Evolutionary conservation across 1,140 invertebrate genomes (phyloP), one percentile per base, ranked within the genome.

Genomic region (Orchesella cincta): DNA sequence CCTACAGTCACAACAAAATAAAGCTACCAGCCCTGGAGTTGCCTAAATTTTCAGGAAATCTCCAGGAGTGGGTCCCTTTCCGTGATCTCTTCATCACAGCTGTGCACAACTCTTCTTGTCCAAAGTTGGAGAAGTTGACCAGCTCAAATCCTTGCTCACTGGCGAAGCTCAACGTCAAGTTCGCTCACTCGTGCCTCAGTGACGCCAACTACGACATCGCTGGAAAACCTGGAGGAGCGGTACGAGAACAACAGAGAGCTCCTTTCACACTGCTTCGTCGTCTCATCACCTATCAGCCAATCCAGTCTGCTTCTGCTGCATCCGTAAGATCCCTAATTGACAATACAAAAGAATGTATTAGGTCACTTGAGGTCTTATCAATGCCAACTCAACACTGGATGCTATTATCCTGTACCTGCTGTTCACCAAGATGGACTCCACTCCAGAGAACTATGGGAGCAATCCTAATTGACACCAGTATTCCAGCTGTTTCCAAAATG

Each of bases 181-280:
- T 18, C 39, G 39, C 5, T 46, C 39, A 46, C 39, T 46, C 5
- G 73, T 46, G 39, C 39, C 76, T 46, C 39, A 46, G 39, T 18
- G 39, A 46, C 39, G 39, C 39, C 39, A 46, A 46, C 39, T 46
- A 46, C 39, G 39, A 46, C 39, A 46, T 46, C 18, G 39, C 39
- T 16, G 84, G 39, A 5, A 46, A 18, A 18, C 39, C 39, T 46
- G 5, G 18, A 46, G 39, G 39, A 46, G 5, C 39, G 39, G 5
- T 46, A 46, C 18, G 39, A 46, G 18, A 46, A 46, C 18, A 46
- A 83, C 46, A 5, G 39, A 5, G 39, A 46, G 18, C 18, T 46
- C 5, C 18, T 46, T 46, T 46, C 18, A 8, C 39, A 46, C 5
- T 46, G 5, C 39, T 46, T 18, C 5, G 18, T 5, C 39, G 39